Percentiles rank a stretch among this genome's conserved stretches.
These are phyloP conservation scores for Notothenia coriiceps DNA, from an alignment of 2,113 vertebrate genomes.

Conservation along the genomic window DNA sequence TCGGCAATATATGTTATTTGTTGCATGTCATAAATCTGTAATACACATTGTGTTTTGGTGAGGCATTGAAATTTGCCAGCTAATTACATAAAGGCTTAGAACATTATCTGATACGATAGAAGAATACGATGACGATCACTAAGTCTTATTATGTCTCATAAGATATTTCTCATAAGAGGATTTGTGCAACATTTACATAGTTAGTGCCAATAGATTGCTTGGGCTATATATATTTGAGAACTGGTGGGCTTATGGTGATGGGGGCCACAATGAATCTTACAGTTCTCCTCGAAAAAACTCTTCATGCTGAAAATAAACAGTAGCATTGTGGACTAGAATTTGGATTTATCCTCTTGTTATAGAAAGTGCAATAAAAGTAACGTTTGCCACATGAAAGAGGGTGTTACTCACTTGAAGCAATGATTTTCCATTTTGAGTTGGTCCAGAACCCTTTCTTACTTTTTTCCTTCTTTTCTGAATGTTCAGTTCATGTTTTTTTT, in stretches of 20 bases:
- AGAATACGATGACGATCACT: no score
- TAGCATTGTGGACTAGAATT: neutral
- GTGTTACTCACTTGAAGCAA: slow-evolving; percentile 60
- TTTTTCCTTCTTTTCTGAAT: slow-evolving; percentile 37
- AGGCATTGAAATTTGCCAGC: no score
- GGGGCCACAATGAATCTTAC: slow-evolving; percentile 2
- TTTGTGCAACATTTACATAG: no score
- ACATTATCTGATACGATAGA: no score
- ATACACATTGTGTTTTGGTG: no score
- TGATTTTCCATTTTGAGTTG: slow-evolving; percentile 36
- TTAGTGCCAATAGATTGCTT: no score
- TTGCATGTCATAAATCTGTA: no score
- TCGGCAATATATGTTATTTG: no score
- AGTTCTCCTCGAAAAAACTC: neutral
- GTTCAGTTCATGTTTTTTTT: slow-evolving; percentile 40
- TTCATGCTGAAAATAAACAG: neutral
- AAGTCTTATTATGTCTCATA: no score
- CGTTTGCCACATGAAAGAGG: slow-evolving; percentile 15
- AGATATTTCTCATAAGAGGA: no score
- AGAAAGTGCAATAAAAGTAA: neutral
- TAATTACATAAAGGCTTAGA: no score
- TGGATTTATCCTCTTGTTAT: neutral
- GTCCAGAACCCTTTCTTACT: slow-evolving; percentile 9
- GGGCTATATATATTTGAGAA: neutral
- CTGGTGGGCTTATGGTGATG: neutral